Percentiles rank a stretch among this genome's conserved stretches.
Conservation (phyloP, 2,888 invertebrate species). For the Papilio protenor region DNA sequence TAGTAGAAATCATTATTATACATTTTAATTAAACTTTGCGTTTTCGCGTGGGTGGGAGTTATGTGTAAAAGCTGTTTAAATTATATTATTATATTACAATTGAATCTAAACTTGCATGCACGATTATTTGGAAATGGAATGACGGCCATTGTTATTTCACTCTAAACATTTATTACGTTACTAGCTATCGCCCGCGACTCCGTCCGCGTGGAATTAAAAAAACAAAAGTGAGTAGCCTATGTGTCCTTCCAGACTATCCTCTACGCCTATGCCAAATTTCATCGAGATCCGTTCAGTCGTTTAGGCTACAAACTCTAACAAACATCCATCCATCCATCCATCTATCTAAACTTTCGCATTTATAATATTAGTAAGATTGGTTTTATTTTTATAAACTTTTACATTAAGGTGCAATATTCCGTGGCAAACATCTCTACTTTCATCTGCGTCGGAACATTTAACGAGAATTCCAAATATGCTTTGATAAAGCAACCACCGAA, state of each 20-base stretch:
- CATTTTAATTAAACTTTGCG: not conserved
- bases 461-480: constrained; percentile 33
- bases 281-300: too few species aligned
- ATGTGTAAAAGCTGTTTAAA: not conserved
- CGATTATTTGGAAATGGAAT: not conserved
- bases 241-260: too few species aligned
- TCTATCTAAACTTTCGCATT: too few species aligned
- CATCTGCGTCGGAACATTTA: constrained; percentile 26
- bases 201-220: too few species aligned
- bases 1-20: not conserved
- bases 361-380: too few species aligned
- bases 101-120: not conserved
- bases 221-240: too few species aligned
- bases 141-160: not conserved
- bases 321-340: too few species aligned
- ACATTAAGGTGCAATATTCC: constrained; percentile 4
- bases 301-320: too few species aligned
- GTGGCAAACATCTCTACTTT: not conserved
- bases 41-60: not conserved
- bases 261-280: too few species aligned
- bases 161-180: constrained; percentile 10
- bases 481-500: constrained; percentile 24
- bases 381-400: constrained; percentile 6
- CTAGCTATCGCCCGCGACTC: too few species aligned
- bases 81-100: constrained; percentile 1